Evolutionary conservation across 64 coral and sea anemone genomes (phyloP).

Genomic region (Astreopora myriophthalma): DNA sequence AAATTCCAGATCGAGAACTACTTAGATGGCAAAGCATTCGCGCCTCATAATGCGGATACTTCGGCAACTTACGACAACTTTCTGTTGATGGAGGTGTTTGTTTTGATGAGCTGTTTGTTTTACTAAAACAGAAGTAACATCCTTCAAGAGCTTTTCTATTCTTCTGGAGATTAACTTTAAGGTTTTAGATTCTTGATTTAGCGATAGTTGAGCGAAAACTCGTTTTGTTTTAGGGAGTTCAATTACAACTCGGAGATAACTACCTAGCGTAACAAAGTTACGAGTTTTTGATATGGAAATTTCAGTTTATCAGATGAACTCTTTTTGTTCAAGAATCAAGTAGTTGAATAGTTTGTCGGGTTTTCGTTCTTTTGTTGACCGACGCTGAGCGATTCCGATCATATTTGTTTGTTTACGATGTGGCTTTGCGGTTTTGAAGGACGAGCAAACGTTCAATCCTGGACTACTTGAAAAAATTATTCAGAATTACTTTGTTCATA

Average conservation of each 20-base stretch:
- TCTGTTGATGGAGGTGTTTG: neutral
- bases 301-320: conserved; percentile 10
- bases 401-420: neutral
- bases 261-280: neutral
- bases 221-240: neutral
- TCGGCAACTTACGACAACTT: neutral
- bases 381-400: neutral
- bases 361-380: neutral
- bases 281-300: neutral
- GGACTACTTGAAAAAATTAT: neutral
- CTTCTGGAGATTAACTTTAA: neutral
- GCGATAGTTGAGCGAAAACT: neutral
- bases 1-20: too few species aligned
- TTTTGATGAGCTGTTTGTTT: neutral
- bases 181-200: neutral
- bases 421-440: neutral
- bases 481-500: neutral
- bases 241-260: neutral
- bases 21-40: too few species aligned
- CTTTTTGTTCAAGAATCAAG: neutral
- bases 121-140: neutral
- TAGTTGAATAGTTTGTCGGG: neutral
- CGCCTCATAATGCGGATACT: too few species aligned
- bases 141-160: neutral
- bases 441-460: neutral